Percentiles rank a stretch among this genome's conserved stretches.
Evolutionary conservation across 92 coral and sea anemone genomes (phyloP).

Genomic region (Siderastrea siderea): DNA sequence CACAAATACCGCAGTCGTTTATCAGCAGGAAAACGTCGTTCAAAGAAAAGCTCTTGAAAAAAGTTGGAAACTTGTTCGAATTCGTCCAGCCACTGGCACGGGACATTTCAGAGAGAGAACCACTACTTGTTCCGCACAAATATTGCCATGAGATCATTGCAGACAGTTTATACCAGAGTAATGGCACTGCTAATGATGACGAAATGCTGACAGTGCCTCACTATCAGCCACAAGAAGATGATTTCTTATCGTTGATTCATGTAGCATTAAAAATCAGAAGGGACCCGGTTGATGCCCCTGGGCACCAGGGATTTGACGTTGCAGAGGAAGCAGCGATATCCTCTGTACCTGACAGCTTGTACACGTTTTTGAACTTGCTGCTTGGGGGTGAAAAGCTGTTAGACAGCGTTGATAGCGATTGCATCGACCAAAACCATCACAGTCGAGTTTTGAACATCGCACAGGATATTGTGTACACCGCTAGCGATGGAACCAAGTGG

Average conservation of each 20-base stretch:
- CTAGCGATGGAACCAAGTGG: constrained; percentile 68
- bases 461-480: constrained; percentile 64
- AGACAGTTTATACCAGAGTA: constrained; percentile 17
- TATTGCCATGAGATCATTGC: no score
- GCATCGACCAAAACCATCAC: constrained; percentile 14
- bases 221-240: constrained; percentile 29
- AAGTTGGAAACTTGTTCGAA: constrained; percentile 13
- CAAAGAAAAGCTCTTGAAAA: constrained; percentile 6
- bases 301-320: constrained; percentile 13
- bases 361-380: not conserved
- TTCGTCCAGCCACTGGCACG: constrained; percentile 35
- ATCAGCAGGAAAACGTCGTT: constrained; percentile 32
- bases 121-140: constrained; percentile 44
- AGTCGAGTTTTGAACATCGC: not conserved
- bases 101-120: constrained; percentile 40
- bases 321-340: constrained; percentile 11
- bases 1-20: constrained; percentile 19
- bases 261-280: constrained; percentile 33
- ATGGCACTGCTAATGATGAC: constrained; percentile 25
- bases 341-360: constrained; percentile 30
- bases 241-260: constrained; percentile 26
- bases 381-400: not conserved
- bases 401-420: not conserved
- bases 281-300: constrained; percentile 16
- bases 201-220: constrained; percentile 42